These are phyloP conservation scores for Tenthredo amoena DNA, from an alignment of 2,888 invertebrate species.

Conservation along the genomic window DNA sequence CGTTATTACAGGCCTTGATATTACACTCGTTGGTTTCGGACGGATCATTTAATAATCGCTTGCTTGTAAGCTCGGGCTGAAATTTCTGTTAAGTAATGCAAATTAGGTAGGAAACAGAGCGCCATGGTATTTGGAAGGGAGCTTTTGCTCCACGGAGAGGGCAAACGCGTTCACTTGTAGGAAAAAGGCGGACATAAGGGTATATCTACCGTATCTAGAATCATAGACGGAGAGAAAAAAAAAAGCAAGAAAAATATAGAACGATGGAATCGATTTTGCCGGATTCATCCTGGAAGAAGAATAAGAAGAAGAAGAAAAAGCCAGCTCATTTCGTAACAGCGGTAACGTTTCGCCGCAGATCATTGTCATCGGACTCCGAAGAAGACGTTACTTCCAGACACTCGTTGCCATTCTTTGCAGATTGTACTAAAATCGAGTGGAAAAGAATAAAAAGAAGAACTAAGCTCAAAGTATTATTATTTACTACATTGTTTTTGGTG, in stretches of 20 bases:
- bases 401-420: neutral
- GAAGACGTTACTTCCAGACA: slow-evolving; percentile 8
- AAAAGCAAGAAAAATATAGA: neutral
- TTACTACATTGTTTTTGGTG: neutral
- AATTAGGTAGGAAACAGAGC: neutral
- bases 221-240: neutral
- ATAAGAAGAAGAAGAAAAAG: neutral
- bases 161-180: neutral
- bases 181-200: neutral
- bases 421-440: neutral
- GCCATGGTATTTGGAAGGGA: neutral
- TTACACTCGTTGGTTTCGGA: neutral
- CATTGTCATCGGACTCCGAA: neutral
- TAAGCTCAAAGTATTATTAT: neutral
- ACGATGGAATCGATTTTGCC: neutral
- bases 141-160: neutral
- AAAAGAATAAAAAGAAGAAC: neutral
- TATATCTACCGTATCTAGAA: neutral
- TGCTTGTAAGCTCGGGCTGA: neutral
- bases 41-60: neutral
- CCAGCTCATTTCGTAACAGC: neutral
- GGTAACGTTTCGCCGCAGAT: neutral
- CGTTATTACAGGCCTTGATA: neutral
- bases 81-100: neutral
- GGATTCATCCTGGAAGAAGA: neutral